Evolutionary conservation across 2,888 invertebrate genomes (phyloP), one percentile per base, ranked within the genome.

Genomic region (Hololepta plana): DNA sequence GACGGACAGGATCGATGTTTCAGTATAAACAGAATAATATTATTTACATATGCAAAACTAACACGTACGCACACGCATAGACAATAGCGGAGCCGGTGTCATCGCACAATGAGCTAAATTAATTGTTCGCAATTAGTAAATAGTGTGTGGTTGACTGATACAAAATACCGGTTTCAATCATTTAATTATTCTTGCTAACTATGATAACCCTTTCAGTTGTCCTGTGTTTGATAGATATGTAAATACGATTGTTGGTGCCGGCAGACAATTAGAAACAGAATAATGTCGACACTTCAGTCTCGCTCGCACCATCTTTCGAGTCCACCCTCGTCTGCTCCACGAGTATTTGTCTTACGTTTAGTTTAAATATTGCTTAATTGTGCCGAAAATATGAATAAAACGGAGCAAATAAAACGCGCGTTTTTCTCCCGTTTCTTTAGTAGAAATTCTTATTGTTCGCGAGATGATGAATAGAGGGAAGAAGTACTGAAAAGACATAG

Each of bases 71-170:
- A 40, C 33, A 36, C 39, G 29, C 11, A 39, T 31, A 38, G 39
- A 48, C 45, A 47, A 48, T 49, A 42, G 47, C 43, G 41, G 35
- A 33, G 33, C 37, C 38, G 38, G 39, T 46, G 47, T 46, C 43
- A 38, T 43, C 45, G 39, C 39, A 46, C 46, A 50, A 46, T 46
- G 44, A 42, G 40, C 34, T 43, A 45, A 52, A 53, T 53, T 53
- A 50, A 54, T 49, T 45, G 49, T 40, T 37, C 36, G 45, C 49
- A 51, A 51, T 53, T 52, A 52, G 45, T 46, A 52, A 53, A 53
- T 51, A 52, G 51, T 49, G 50, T 53, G 54, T 40, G 45, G 43
- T 38, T 55, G 54, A 53, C 54, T 55, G 53, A 53, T 55, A 55
- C 53, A 53, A 53, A 54, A 53, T 48, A 47, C 51, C 47, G 43